Percentiles rank a stretch among this genome's conserved stretches.
These are phyloP conservation scores for Austrolebias charrua DNA, from an alignment of 2,797 vertebrate genomes.

Conservation along the genomic window DNA sequence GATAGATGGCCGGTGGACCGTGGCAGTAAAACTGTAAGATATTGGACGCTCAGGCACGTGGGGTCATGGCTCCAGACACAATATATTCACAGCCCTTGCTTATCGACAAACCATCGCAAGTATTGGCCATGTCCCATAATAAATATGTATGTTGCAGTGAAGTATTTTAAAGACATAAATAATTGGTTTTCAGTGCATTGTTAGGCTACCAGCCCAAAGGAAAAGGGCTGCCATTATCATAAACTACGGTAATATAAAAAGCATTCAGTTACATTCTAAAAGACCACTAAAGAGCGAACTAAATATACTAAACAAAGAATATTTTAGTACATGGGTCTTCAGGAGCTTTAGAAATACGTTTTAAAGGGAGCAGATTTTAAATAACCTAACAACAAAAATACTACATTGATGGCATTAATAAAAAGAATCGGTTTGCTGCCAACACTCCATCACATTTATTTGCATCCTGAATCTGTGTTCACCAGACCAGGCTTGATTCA, in stretches of 20 bases:
- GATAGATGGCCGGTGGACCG: conserved; percentile 71
- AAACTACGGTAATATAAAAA: conserved; percentile 67
- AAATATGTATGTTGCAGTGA: conserved; percentile 72
- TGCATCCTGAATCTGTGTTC: too few relatives aligned
- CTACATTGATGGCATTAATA: not conserved
- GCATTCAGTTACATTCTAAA: conserved; percentile 46
- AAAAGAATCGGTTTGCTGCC: not conserved
- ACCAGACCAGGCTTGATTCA: not conserved
- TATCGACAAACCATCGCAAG: conserved; percentile 76
- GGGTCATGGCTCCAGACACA: conserved; percentile 71
- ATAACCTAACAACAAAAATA: not conserved
- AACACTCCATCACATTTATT: too few relatives aligned
- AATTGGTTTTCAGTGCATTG: conserved; percentile 54
- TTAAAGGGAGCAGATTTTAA: not conserved
- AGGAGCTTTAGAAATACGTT: not conserved
- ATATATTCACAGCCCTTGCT: conserved; percentile 73
- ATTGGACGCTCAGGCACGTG: conserved; percentile 68
- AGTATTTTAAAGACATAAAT: conserved; percentile 57
- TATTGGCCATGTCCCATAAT: conserved; percentile 67
- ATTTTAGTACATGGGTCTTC: not conserved
- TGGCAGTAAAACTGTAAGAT: conserved; percentile 73
- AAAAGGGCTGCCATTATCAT: conserved; percentile 52
- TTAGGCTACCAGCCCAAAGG: conserved; percentile 40
- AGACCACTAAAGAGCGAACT: conserved; percentile 25
- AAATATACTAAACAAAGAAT: not conserved